Evolutionary conservation across 2,888 invertebrate genomes (phyloP).

Genomic region (Seladonia tumulorum): DNA sequence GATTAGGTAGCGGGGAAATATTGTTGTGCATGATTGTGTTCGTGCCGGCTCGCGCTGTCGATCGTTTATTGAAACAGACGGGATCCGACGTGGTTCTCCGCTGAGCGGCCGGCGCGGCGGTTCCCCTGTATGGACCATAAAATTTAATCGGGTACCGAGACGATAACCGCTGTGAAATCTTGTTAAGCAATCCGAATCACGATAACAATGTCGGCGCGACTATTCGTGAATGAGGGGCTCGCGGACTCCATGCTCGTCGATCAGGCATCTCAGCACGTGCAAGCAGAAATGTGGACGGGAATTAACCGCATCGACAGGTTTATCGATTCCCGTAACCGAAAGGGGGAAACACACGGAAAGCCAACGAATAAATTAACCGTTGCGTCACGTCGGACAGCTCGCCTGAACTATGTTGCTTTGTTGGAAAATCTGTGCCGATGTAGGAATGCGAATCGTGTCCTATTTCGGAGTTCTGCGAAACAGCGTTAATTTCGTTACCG

Average conservation of each 20-base stretch:
- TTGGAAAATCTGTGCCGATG: background rate
- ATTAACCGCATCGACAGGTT: conserved; percentile 25
- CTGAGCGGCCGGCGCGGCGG: conserved; percentile 13
- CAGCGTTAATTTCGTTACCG: background rate
- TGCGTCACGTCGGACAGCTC: background rate
- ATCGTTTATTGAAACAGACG: conserved; percentile 37
- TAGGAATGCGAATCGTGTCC: background rate
- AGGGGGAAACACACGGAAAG: conserved; percentile 5
- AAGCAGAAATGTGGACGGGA: conserved; percentile 11
- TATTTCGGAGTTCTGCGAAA: background rate
- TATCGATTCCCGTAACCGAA: conserved; percentile 20
- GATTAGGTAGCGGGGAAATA: conserved; percentile 10
- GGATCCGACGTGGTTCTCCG: conserved; percentile 23
- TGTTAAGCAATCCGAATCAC: conserved; percentile 47
- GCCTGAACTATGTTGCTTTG: background rate
- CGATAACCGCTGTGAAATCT: conserved; percentile 34
- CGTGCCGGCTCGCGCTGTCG: conserved; percentile 5
- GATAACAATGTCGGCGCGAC: conserved; percentile 29
- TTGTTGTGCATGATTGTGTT: conserved; percentile 17
- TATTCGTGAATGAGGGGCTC: conserved; percentile 30
- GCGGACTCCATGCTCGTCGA: conserved; percentile 8
- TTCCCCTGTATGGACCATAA: conserved; percentile 40
- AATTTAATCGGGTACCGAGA: conserved; percentile 37
- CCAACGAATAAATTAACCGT: conserved; percentile 15
- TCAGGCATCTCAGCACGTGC: conserved; percentile 11